These are phyloP conservation scores for Cheirogaleus major DNA, from an alignment of 2,797 vertebrate species.

Conservation along the genomic window DNA sequence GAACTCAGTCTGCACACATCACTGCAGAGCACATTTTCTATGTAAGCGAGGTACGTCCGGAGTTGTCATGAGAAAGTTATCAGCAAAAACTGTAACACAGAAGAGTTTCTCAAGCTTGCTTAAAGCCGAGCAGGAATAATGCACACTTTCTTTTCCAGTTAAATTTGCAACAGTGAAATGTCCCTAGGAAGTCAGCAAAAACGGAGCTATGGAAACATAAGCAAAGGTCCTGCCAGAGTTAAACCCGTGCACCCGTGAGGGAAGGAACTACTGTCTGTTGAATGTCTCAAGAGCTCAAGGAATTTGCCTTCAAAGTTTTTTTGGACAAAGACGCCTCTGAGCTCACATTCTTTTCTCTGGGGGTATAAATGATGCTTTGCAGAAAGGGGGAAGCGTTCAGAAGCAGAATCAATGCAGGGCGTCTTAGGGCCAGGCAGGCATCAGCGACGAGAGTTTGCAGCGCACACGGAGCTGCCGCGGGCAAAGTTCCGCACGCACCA, in stretches of 20 bases:
- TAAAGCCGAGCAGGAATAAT: rapidly evolving
- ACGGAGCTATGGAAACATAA: rapidly evolving
- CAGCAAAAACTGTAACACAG: not conserved
- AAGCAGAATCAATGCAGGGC: constrained; percentile 56
- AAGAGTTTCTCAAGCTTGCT: not conserved
- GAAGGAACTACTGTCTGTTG: not conserved
- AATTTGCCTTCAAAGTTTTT: constrained; percentile 62
- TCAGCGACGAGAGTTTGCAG: constrained; percentile 35
- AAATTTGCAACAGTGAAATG: not conserved
- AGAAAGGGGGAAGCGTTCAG: constrained; percentile 62
- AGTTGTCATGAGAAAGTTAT: not conserved
- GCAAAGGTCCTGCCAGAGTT: not conserved
- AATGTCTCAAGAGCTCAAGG: constrained; percentile 44
- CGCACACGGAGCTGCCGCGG: not conserved
- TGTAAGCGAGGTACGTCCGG: not conserved
- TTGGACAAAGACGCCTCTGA: constrained; percentile 68
- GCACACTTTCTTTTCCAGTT: not conserved
- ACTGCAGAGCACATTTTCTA: not conserved
- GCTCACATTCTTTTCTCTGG: constrained; percentile 1
- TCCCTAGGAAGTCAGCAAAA: constrained; percentile 40
- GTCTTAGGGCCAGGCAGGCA: constrained; percentile 36
- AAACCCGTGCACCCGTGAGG: not conserved
- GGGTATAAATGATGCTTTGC: constrained; percentile 11
- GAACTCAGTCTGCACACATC: too few relatives aligned
- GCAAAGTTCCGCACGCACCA: rapidly evolving